Conservation (phyloP, 2,113 vertebrate genomes). For the Danio rerio region GRCz12tu NC_133185.1:18121501-18122000, state of each 20-base stretch:
- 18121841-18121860: no score
- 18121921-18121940: no score
- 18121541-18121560: background rate
- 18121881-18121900: no score
- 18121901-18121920: no score
- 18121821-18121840: no score
- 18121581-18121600: background rate
- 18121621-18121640: constrained; percentile 91
- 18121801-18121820: no score
- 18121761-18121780: background rate
- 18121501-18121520: no score
- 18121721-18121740: constrained; percentile 95
- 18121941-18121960: no score
- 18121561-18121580: background rate
- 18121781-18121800: no score
- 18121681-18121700: constrained; percentile 97
- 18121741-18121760: constrained; percentile 69
- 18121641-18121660: constrained; percentile 94
- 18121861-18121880: no score
- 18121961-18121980: no score
- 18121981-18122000: no score
- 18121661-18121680: constrained; percentile 90
- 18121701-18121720: constrained; percentile 95
- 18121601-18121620: constrained; percentile 81
- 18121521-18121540: background rate